These are phyloP conservation scores for Drosophila paulistorum DNA, from an alignment of 1,140 invertebrate species.

Conservation along the genomic window DNA sequence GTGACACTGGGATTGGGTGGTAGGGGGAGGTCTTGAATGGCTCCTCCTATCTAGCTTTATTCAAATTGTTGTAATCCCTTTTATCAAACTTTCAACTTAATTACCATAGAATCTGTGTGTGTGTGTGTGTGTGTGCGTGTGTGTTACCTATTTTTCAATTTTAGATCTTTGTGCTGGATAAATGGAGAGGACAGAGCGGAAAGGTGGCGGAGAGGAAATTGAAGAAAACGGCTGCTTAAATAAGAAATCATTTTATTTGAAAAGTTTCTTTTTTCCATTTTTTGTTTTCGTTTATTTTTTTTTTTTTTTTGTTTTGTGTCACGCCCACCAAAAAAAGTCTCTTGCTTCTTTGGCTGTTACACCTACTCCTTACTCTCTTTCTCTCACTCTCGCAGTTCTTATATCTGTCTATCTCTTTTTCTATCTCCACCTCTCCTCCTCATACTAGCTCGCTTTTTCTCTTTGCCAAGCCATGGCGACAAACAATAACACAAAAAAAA, in stretches of 20 bases:
- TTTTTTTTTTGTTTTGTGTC: constrained; percentile 34
- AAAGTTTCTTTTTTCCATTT: constrained; percentile 49
- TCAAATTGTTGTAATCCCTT: constrained; percentile 4
- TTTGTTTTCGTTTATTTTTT: constrained; percentile 1
- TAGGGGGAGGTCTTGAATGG: too few relatives aligned
- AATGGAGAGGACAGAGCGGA: background rate
- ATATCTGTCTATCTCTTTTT: background rate
- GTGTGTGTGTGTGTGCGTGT: background rate
- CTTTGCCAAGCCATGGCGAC: constrained; percentile 19
- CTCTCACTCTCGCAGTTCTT: background rate
- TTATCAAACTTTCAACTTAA: constrained; percentile 12
- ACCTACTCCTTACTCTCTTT: background rate
- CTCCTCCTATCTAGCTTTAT: background rate
- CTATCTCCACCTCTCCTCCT: too few relatives aligned
- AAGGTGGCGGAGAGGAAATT: constrained; percentile 19
- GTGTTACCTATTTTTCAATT: constrained; percentile 23
- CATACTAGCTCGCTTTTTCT: constrained; percentile 15
- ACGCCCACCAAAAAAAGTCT: constrained; percentile 20
- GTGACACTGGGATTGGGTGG: too few relatives aligned
- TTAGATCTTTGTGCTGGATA: background rate
- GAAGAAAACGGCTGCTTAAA: constrained; percentile 66
- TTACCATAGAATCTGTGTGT: constrained; percentile 8
- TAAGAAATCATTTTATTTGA: constrained; percentile 78
- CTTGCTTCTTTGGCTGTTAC: background rate
- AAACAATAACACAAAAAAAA: constrained; percentile 30